Evolutionary conservation across 2,888 invertebrate genomes (phyloP).

Genomic region (Cerceris ruficornis): DNA sequence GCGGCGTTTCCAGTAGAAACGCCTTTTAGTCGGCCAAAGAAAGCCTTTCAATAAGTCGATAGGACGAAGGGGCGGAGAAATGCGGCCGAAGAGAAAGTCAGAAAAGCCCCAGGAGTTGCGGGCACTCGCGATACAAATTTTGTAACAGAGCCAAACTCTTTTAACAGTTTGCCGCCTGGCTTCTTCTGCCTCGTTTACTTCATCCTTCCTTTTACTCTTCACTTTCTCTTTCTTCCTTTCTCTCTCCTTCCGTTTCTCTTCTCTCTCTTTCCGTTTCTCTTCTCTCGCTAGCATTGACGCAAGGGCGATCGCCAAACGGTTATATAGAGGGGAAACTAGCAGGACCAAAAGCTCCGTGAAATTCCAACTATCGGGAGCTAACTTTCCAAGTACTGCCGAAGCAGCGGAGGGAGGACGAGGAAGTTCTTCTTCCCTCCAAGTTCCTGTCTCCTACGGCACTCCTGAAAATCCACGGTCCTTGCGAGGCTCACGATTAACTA

Average conservation of each 20-base stretch:
- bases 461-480: conserved; percentile 26
- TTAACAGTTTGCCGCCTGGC: conserved; percentile 58
- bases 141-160: conserved; percentile 70
- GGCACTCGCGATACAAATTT: conserved; percentile 54
- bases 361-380: conserved; percentile 63
- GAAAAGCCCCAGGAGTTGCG: not conserved
- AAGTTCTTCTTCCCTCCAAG: conserved; percentile 60
- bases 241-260: not conserved
- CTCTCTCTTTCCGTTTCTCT: conserved; percentile 16
- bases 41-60: conserved; percentile 51
- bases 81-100: not conserved
- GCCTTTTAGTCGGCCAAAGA: conserved; percentile 49
- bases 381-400: conserved; percentile 63
- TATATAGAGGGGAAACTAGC: conserved; percentile 46
- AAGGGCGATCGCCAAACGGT: conserved; percentile 69
- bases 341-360: conserved; percentile 55
- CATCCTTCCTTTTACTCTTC: conserved; percentile 26
- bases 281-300: conserved; percentile 68
- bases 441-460: conserved; percentile 15
- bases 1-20: conserved; percentile 37
- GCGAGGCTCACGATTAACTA: conserved; percentile 58
- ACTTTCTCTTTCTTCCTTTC: not conserved
- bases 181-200: conserved; percentile 8
- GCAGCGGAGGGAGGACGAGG: conserved; percentile 54
- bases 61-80: conserved; percentile 22